Conservation (phyloP, 1,140 invertebrate genomes). For the Tigriopus japonicus region DNA sequence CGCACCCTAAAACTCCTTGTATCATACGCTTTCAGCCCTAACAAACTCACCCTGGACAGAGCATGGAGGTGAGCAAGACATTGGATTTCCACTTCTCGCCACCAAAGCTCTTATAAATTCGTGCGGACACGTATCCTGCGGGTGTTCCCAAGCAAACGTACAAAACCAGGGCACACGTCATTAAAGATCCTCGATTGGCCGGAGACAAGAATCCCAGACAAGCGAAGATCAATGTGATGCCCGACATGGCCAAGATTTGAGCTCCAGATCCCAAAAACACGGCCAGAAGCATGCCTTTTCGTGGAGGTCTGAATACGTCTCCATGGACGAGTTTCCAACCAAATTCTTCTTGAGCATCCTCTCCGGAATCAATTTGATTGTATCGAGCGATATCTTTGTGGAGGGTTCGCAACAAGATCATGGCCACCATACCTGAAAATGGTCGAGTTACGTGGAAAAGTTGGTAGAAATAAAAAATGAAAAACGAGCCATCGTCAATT, state of each 20-base stretch:
- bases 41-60: slow-evolving; percentile 66
- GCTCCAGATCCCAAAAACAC: slow-evolving; percentile 85
- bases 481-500: no score
- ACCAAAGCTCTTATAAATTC: slow-evolving; percentile 94
- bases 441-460: not conserved
- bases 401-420: slow-evolving; percentile 90
- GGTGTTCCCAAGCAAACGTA: slow-evolving; percentile 87
- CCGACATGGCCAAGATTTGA: slow-evolving; percentile 56
- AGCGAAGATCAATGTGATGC: slow-evolving; percentile 62
- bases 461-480: slow-evolving; percentile 3
- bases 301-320: slow-evolving; percentile 84
- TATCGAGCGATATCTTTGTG: slow-evolving; percentile 82
- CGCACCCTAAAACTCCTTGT: no score
- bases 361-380: slow-evolving; percentile 62
- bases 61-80: slow-evolving; percentile 80
- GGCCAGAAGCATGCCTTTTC: slow-evolving; percentile 85
- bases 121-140: slow-evolving; percentile 83
- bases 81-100: slow-evolving; percentile 98
- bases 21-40: no score
- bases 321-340: slow-evolving; percentile 97
- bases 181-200: slow-evolving; percentile 89
- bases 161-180: slow-evolving; percentile 90
- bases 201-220: slow-evolving; percentile 94
- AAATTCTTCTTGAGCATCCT: slow-evolving; percentile 96
- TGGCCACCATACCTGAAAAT: slow-evolving; percentile 89